A percentile compares a stretch with the other conserved stretches of the same genome.
Evolutionary conservation across 1,140 invertebrate species (phyloP).

Genomic region (Heliconius nattereri): DNA sequence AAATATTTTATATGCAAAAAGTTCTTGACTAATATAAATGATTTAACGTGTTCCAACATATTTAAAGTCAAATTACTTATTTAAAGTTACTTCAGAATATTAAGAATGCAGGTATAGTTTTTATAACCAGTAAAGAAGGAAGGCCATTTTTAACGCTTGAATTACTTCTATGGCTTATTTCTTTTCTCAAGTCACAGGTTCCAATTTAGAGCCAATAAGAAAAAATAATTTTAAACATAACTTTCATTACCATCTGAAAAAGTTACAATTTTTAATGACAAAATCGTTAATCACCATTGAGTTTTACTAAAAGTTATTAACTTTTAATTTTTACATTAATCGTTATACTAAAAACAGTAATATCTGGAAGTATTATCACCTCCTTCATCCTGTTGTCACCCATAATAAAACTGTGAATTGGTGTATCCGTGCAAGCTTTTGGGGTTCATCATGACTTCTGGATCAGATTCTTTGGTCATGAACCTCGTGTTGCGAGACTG

Average conservation of each 20-base stretch:
- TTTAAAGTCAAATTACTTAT: background rate
- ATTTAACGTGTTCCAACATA: background rate
- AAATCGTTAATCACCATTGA: background rate
- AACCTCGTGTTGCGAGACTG: conserved; percentile 59
- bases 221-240: background rate
- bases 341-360: conserved; percentile 64
- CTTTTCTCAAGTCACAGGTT: no score
- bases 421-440: conserved; percentile 74
- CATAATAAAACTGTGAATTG: conserved; percentile 75
- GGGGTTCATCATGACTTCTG: conserved; percentile 69
- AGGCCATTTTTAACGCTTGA: no score
- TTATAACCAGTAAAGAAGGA: no score
- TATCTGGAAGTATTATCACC: conserved; percentile 62
- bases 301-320: background rate
- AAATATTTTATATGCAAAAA: background rate
- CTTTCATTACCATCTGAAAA: no score
- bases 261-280: background rate
- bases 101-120: background rate
- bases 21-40: background rate
- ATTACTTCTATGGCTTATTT: no score
- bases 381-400: conserved; percentile 66
- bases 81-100: background rate
- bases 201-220: background rate
- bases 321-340: background rate
- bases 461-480: conserved; percentile 55